Evolutionary conservation across 2,888 invertebrate species (phyloP), one percentile per base, ranked within the genome.

Genomic region (Tenthredo livida): DNA sequence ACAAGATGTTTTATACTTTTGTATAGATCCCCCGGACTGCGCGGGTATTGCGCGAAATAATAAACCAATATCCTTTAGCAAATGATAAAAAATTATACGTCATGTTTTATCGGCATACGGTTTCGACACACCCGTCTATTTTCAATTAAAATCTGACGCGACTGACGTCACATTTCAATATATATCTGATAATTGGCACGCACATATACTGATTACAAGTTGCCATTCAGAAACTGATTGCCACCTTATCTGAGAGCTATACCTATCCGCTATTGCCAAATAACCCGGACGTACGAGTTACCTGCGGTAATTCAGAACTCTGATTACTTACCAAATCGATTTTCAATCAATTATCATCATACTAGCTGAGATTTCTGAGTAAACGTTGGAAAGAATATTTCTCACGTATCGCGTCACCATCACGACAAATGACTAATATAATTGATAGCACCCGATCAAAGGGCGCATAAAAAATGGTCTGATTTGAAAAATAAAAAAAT

Each of bases 91-190:
- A n/a, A 78, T 25, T 37, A 21, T 0, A 37, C 78, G 29, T 78
- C 54, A 33, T 25, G 7, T 78, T 21, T 78, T n/a, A 61, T 80
- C 40, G 40, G 40, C 37, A 40, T 61, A 80, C n/a, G 37, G 40
- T 40, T 80, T 61, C 40, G 58, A 61, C 40, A n/a, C 61, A 21
- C 21, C 21, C 61, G 21, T 61, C 37, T 80, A 37, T 37, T 33
- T 50, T 61, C 40, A 17, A 80, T 80, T 37, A 21, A 40, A 80
- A 21, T 80, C 21, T 21, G 80, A 58, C 58, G 33, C 21, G 37
- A 80, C 40, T 80, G 77, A 77, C 77, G 77, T 50, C 77, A 73
- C 77, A n/a, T n/a, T 25, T 25, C 21, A 25, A n/a, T 54, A 77
- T 54, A 77, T 54, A 29, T 77, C 50, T 29, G 54, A 54, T 54